Base-by-base conservation (phyloP, 1,140 invertebrate species). In the Stratiolaelaps scimitus region DNA sequence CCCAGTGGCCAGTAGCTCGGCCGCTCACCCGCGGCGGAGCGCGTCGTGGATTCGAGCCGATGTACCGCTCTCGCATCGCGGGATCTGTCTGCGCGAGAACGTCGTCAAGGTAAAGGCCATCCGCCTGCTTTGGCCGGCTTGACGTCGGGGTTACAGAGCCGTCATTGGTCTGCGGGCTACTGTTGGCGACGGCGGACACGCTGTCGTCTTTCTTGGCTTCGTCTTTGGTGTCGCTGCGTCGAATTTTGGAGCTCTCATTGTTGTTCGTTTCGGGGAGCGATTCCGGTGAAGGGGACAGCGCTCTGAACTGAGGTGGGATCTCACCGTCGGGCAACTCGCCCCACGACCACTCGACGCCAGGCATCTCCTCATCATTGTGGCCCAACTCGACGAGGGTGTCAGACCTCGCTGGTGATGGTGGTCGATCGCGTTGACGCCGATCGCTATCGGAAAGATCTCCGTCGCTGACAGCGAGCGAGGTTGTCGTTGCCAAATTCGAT, bases 31-130 rank as follows among this genome's bases (percentile, higher is more conserved):
- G 26, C 23, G 53, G 13, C 20, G 53, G 13, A 34, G n/a, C 34
- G 6, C 34, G 26, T 34, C 53, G 53, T 17, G 53, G 53, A 26
- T 34, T 29, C 4, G 53, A 20, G 20, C 53, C 53, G 26, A 60
- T 60, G 10, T 60, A 60, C 6, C 26, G 26, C 26, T 60, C 34
- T 15, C 53, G 53, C 53, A 60, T 60, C 15, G 26, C 53, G 17
- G 53, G 53, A 26, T 60, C 53, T n/a, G 53, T 60, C 26, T 60
- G 53, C 1, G 53, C 53, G 15, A 60, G 23, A 26, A 97, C 77
- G 73, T 98, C 92, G 56, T 93, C 88, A 10, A 94, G 80, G 76
- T 96, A 98, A 70, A 98, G 87, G 56, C 91, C 92, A 67, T 89
- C 87, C 1, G 81, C 80, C 56, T 83, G 81, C 44, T 75, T 40